Evolutionary conservation across 2,113 vertebrate genomes (phyloP), one percentile per base, ranked within the genome.

Genomic region (Otus sunia): DNA sequence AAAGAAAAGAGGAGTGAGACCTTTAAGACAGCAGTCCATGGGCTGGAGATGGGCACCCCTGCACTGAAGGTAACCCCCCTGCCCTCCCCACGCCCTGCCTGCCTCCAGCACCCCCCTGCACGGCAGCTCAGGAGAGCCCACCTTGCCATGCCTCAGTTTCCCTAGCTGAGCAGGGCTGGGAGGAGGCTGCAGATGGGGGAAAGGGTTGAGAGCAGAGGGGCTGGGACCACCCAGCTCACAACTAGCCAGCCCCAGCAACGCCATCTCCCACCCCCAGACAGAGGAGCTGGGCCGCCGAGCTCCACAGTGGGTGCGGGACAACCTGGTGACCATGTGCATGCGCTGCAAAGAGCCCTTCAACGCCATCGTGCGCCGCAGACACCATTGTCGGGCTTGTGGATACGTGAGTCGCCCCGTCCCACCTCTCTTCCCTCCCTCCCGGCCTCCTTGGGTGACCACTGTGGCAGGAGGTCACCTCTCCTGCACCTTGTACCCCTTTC

Each of bases 291-390:
- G 98, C 47, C 96, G 93, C 30, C 94, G 98, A 34, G 98, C 98
- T 0, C 98, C 98, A 0, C 98, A 97, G 95, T 98, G 98, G 98
- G 93, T 98, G 49, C 95, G 98, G 37, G 98, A 98, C 97, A 98
- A 97, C 58, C 97, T 98, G 97, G 98, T 98, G 90, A 98, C 97
- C 86, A 98, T 98, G 98, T 98, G 98, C 91, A 98, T 98, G 98
- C 97, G 98, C 87, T 98, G 98, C 93, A 96, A 80, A 95, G 98
- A 98, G 58, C 97, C 98, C 64, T 98, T 98, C 98, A 98, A 97
- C 0, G 94, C 98, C 71, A 90, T 98, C 93, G 96, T 23, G 0
- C 97, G 98, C 37, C 94, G 98, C 1, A 96, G 98, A 17, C 98
- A 98, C 94, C 98, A 98, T 91, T 98, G 98, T 59, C 94, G 98